These are phyloP conservation scores for Tribolium castaneum DNA, from an alignment of 1,140 invertebrate genomes.

Conservation along the genomic window DNA sequence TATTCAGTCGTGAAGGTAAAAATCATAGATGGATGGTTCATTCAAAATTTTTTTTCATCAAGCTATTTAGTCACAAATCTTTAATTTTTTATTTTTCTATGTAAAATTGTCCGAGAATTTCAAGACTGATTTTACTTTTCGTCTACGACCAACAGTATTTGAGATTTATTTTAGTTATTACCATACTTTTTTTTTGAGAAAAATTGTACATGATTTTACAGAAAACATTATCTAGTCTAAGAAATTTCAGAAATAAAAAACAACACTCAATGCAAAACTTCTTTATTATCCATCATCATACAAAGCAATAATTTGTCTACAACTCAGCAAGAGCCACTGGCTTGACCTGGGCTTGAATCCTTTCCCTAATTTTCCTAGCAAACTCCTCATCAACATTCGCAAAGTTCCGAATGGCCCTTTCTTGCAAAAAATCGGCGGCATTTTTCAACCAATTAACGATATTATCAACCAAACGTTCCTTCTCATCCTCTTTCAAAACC, in stretches of 20 bases:
- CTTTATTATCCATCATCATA: not conserved
- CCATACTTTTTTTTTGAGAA: too few relatives aligned
- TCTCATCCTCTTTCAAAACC: constrained; percentile 78
- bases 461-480: constrained; percentile 80
- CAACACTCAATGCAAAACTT: not conserved
- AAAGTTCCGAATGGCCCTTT: constrained; percentile 82
- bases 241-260: not conserved
- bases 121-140: not conserved
- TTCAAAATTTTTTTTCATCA: not conserved
- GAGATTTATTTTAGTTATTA: too few relatives aligned
- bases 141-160: too few relatives aligned
- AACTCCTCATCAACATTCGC: constrained; percentile 75
- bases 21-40: not conserved
- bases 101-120: not conserved
- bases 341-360: constrained; percentile 35
- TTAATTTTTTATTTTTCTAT: not conserved
- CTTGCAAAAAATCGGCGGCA: constrained; percentile 86
- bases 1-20: not conserved
- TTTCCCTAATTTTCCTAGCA: constrained; percentile 65
- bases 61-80: not conserved
- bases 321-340: not conserved
- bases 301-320: not conserved
- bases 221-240: too few relatives aligned
- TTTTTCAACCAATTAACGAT: constrained; percentile 81
- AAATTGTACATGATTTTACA: too few relatives aligned